Evolutionary conservation across 2,113 vertebrate genomes (phyloP), one percentile per base, ranked within the genome.

Genomic region (Vidua macroura): DNA sequence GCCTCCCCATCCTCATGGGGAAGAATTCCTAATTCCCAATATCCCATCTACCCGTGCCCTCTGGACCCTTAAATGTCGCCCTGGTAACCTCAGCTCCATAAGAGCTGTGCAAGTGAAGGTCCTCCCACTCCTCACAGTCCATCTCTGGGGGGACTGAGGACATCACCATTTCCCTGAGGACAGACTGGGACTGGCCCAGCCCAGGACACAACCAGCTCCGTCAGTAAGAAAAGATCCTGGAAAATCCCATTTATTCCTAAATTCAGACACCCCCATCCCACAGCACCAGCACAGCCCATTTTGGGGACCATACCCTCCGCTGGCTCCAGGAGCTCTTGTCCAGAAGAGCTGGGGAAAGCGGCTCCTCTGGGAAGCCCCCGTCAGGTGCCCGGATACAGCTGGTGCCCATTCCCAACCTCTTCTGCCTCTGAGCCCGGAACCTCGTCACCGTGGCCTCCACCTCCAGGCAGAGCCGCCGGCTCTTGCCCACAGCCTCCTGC

Each of bases 401-500:
- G 44, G 83, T 55, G 56, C 92, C 86, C 60, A 25, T 2, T 0
- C 15, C 51, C 11, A 82, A 64, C 43, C 96, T 97, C 60, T 95
- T 97, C 7, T 97, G 95, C 88, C 98, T 98, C 97, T 98, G 97
- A 0, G 98, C 98, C 46, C 97, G 96, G 82, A 99, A 99, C 14
- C 60, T 97, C 9, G 98, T 92, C 33, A 99, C 95, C 2, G 98
- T 98, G 11, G 98, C 98, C 90, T 99, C 99, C 96, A 99, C 97
- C 88, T 98, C 98, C 84, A 98, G 96, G 67, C 98, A 99, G 83
- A 98, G 98, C 1, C 98, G 96, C 17, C 99, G 93, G 94, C 98
- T 98, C 94, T 86, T 98, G 90, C 97, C 98, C 94, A 98, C 90
- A 1, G 97, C 98, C 4, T 98, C 98, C 96, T 98, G 98, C 37